phyloP scores from a whole-genome alignment of 2,888 invertebrate genomes.

The Acheta domesticus region DNA sequence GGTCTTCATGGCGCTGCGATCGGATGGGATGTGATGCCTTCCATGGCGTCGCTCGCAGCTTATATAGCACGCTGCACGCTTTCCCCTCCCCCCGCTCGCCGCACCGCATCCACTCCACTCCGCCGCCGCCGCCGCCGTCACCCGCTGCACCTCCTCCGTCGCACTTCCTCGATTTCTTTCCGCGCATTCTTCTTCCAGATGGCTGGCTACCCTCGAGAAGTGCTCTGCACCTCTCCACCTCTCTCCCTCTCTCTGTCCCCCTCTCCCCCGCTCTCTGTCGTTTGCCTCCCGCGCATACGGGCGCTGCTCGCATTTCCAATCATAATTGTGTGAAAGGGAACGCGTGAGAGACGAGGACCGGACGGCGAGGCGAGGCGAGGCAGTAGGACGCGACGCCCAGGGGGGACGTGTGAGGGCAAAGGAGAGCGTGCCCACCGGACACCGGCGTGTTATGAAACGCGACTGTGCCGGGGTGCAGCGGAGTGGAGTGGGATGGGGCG shows the following conservation, averaged over 20 bases:
- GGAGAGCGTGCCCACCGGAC: no score
- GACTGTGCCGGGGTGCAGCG: no score
- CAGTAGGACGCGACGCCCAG: not conserved
- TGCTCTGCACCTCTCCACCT: no score
- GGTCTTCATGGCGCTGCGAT: not conserved
- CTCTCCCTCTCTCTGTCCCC: no score
- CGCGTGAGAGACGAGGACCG: not conserved
- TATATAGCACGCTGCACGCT: not conserved
- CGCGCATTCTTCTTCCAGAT: conserved; percentile 4
- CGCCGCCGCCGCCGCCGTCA: not conserved
- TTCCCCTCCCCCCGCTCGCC: not conserved
- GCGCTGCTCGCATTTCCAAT: not conserved
- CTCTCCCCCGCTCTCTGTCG: no score
- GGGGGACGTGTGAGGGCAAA: no score
- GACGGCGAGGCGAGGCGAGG: not conserved
- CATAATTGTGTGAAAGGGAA: not conserved
- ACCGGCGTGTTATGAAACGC: no score
- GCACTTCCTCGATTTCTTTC: conserved; percentile 18
- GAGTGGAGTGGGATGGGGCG: not conserved
- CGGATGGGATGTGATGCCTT: conserved; percentile 18
- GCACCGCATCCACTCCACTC: not conserved
- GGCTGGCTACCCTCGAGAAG: not conserved
- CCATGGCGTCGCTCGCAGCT: not conserved
- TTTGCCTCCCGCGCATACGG: no score
- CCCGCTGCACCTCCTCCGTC: not conserved